phyloP scores from a whole-genome alignment of 2,888 invertebrate genomes.

The Pterostichus niger region DNA sequence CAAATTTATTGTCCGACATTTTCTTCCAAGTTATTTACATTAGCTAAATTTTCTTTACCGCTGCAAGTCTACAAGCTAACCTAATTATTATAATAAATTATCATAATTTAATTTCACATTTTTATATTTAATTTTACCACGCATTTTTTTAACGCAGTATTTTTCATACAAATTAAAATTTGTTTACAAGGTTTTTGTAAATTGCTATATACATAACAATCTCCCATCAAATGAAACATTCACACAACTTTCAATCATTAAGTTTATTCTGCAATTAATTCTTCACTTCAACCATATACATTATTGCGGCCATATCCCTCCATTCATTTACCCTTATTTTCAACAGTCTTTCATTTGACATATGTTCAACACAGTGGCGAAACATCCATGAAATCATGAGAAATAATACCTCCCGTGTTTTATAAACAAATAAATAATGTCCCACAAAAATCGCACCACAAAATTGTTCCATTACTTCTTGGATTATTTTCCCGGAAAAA shows the following conservation, averaged over 20 bases:
- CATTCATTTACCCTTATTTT: too few relatives aligned
- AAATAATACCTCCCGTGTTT: too few relatives aligned
- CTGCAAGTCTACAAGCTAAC: not conserved
- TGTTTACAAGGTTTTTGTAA: not conserved
- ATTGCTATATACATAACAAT: not conserved
- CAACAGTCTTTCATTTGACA: too few relatives aligned
- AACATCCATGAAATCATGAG: too few relatives aligned
- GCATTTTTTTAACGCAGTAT: not conserved
- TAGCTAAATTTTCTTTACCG: not conserved
- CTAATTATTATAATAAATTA: constrained; percentile 26
- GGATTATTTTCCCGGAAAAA: too few relatives aligned
- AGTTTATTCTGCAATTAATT: too few relatives aligned
- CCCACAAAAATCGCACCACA: too few relatives aligned
- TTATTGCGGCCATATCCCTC: too few relatives aligned
- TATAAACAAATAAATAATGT: too few relatives aligned
- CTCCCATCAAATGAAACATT: not conserved
- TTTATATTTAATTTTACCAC: not conserved
- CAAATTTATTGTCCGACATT: not conserved
- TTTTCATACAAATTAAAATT: constrained; percentile 13
- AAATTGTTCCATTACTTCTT: too few relatives aligned
- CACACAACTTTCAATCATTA: not conserved
- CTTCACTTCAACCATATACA: too few relatives aligned
- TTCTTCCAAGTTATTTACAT: constrained; percentile 10
- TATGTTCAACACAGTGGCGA: too few relatives aligned
- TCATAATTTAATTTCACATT: constrained; percentile 7